Conservation (phyloP, 64 coral and sea anemone genomes). For the Porites lutea region DNA sequence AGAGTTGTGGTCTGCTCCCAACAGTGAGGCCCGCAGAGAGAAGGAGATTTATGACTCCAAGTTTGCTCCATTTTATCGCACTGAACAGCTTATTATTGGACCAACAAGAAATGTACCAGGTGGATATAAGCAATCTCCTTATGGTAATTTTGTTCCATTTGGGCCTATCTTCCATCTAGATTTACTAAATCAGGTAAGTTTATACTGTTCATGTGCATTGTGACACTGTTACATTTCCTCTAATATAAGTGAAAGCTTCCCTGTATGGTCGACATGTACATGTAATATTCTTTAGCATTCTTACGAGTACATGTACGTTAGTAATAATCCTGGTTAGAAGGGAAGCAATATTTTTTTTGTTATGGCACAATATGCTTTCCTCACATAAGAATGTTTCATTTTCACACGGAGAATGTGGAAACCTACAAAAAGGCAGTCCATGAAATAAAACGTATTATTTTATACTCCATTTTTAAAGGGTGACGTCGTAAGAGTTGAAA, state of each 20-base stretch:
- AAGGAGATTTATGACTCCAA: conserved; percentile 86
- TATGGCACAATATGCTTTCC: too few species aligned
- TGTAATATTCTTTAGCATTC: not conserved
- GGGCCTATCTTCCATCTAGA: conserved; percentile 83
- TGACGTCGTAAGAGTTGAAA: too few species aligned
- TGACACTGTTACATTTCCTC: not conserved
- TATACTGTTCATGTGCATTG: too few species aligned
- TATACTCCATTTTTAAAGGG: too few species aligned
- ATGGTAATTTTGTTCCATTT: conserved; percentile 87
- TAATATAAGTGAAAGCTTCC: too few species aligned
- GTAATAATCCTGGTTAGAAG: too few species aligned
- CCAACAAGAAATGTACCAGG: conserved; percentile 30
- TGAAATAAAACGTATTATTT: too few species aligned
- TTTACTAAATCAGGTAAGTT: conserved; percentile 79
- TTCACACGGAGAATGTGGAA: too few species aligned
- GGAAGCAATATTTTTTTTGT: too few species aligned
- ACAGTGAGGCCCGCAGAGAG: conserved; percentile 71
- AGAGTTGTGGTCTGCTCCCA: conserved; percentile 88
- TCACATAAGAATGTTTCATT: too few species aligned
- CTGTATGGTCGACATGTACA: not conserved
- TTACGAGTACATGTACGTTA: too few species aligned
- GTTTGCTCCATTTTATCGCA: conserved; percentile 93
- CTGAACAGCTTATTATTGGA: conserved; percentile 91
- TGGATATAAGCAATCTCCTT: conserved; percentile 61
- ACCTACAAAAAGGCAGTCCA: too few species aligned